Conservation (phyloP, 1,140 invertebrate species). For the Aphelinus certus region DNA sequence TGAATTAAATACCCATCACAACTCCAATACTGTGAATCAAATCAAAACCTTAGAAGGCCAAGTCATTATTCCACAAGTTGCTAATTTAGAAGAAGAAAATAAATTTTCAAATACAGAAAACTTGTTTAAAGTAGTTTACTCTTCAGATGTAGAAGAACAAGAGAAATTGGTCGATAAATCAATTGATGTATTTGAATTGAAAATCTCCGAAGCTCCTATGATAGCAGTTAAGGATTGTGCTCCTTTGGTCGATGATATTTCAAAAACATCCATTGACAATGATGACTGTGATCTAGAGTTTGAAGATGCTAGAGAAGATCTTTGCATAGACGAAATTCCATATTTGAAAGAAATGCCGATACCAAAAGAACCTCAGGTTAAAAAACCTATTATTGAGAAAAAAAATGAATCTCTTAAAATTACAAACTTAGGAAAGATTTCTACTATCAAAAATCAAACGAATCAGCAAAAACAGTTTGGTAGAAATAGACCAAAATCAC, state of each 20-base stretch:
- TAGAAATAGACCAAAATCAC: constrained; percentile 56
- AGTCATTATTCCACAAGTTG: constrained; percentile 7
- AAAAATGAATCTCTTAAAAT: no score
- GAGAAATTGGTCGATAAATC: not conserved
- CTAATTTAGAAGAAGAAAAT: constrained; percentile 6
- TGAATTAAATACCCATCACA: not conserved
- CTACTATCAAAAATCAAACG: no score
- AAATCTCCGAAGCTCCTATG: constrained; percentile 51
- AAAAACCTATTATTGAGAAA: not conserved
- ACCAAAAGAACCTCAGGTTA: not conserved
- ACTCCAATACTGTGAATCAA: constrained; percentile 1
- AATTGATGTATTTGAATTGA: constrained; percentile 52
- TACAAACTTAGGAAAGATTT: not conserved
- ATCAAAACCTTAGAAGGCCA: not conserved
- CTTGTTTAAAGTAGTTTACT: constrained; percentile 24
- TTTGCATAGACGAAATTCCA: not conserved
- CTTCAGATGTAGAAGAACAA: not conserved
- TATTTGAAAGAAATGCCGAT: no score
- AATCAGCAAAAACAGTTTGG: constrained; percentile 17
- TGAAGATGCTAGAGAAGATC: constrained; percentile 6
- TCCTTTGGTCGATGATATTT: constrained; percentile 15
- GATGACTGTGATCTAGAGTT: not conserved
- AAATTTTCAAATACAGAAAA: constrained; percentile 7
- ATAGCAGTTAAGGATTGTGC: constrained; percentile 45
- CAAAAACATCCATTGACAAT: not conserved